Base-by-base conservation (phyloP, 2,888 invertebrate genomes). In the Argyra leucocephala region DNA sequence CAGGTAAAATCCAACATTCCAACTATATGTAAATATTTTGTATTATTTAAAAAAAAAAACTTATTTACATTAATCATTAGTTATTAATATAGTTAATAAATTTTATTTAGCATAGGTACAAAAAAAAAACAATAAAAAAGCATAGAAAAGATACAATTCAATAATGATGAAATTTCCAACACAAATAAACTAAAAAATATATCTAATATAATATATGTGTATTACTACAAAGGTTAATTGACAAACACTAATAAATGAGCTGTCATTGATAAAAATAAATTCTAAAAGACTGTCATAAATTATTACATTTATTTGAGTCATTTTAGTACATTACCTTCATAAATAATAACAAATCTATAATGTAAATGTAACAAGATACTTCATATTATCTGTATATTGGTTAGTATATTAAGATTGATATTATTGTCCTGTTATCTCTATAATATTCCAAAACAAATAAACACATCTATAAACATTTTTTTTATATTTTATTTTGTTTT, bases 281-380 rank as follows among this genome's bases (percentile, higher is more conserved):
- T 18, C 12, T 12, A 48, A 31, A 48, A 48, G 12, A 48, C 12
- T 48, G 48, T 48, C 48, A 48, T 48, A 48, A 48, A 48, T 48
- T 48, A 48, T 18, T 18, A 48, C 15, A 48, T 48, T 48, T 48
- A 48, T 48, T 48, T 48, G 48, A 48, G 48, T 48, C 48, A 48
- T 48, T n/a, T 48, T 48, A 48, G 48, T 48, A 48, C 48, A 48
- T 48, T 48, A 48, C 12, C 48, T 48, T 48, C 48, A 48, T 48
- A 48, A 48, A 48, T 48, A 48, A 60, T 60, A 22, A 23, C 22
- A 60, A 60, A 24, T 24, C 6, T 60, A 24, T 24, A n/a, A 61
- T 61, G 21, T n/a, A 24, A 60, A 60, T 22, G 15, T 6, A 31
- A 31, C 9, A 31, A 31, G 12, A 12, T n/a, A 48, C 18, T 15